Percentiles rank a stretch among this genome's conserved stretches.
Conservation (phyloP, 2,888 invertebrate genomes). For the Agriopis leucophaearia region DNA sequence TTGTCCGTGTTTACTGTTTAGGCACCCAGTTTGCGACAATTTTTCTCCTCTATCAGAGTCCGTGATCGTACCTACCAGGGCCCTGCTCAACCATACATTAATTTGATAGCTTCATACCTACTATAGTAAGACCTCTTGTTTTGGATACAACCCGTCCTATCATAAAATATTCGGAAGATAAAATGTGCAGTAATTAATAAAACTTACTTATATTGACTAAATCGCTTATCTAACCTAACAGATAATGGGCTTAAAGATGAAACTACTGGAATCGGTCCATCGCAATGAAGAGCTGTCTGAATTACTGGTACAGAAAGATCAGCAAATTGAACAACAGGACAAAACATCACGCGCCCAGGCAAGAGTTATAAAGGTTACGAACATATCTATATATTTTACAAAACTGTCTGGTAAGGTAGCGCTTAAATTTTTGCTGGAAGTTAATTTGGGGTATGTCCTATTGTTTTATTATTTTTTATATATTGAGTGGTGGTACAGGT, state of each 20-base stretch:
- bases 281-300: slow-evolving; percentile 82
- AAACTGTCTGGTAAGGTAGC: background rate
- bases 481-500: slow-evolving; percentile 69
- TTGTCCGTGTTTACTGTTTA: no score
- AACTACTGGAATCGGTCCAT: slow-evolving; percentile 74
- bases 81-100: no score
- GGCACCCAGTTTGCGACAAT: no score
- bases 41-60: no score
- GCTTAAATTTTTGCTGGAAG: background rate
- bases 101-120: no score
- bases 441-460: slow-evolving; percentile 3
- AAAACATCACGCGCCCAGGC: slow-evolving; percentile 87
- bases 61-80: no score
- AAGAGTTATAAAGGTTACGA: slow-evolving; percentile 85
- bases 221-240: slow-evolving; percentile 45
- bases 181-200: no score
- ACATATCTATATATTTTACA: slow-evolving; percentile 31
- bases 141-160: no score
- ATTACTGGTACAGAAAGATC: slow-evolving; percentile 82
- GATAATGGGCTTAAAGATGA: slow-evolving; percentile 78
- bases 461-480: slow-evolving; percentile 37
- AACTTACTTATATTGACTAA: background rate
- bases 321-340: slow-evolving; percentile 86
- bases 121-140: no score
- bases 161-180: no score